Base-by-base conservation (phyloP, 2,113 vertebrate species). In the Hylia prasina region DNA sequence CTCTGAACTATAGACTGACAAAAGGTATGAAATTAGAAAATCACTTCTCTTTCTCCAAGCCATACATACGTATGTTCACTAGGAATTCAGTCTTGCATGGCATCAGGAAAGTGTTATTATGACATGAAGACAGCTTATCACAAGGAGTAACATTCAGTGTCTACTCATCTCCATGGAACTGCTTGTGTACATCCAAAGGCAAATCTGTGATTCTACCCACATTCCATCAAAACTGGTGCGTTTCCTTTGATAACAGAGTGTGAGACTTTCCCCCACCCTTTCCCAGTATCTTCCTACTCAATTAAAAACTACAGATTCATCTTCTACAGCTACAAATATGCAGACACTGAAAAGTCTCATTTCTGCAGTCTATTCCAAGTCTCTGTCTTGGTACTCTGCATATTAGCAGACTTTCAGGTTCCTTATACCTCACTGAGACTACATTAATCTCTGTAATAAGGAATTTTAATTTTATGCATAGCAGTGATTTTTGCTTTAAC, bases 391-490 rank as follows among this genome's bases (percentile, higher is more conserved):
- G 44, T 69, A 89, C 27, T 45, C 39, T 37, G 63, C 42, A 71
- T 48, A 91, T 56, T 63, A 78, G 45, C 37, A 87, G 57, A 66
- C 48, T 75, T 94, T 57, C 77, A 90, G 77, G 35, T 94, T 91
- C 53, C 89, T 72, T 70, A 28, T 85, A 83, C 39, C 71, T 96
- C 64, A 37, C 56, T 69, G n/a, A 92, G 80, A 78, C 73, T 63
- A 58, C 30, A 93, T n/a, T 90, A 35, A 91, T 78, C 76, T 83
- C 69, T 48, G 37, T 71, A 87, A 76, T 25, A 93, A 85, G 35
- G n/a, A 65, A 83, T 87, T 90, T 92, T 96, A 90, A 93, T 89
- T 90, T 79, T 87, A 89, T 80, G 61, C 65, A 88, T 30, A 86
- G 60, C 47, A 91, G 45, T 85, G 66, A 37, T 78, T 91, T 91